Evolutionary conservation across 2,797 vertebrate species (phyloP).

Genomic region (Hoplostethus atlanticus): DNA sequence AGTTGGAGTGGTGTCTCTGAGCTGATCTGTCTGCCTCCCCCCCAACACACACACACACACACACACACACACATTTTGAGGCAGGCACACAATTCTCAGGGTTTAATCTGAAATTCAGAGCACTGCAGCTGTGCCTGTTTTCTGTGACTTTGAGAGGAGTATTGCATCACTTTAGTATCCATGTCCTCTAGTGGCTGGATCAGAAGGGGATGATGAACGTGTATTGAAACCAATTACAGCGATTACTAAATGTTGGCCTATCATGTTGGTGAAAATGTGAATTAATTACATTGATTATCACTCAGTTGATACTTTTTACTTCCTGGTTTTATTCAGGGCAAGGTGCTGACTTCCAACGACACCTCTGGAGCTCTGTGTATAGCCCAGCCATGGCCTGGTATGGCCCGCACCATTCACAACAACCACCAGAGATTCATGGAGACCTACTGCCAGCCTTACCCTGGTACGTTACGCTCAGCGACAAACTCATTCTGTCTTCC

Average conservation of each 20-base stretch:
- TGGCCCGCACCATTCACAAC: constrained; percentile 94
- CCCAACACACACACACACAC: constrained; percentile 22
- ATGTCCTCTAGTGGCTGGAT: not conserved
- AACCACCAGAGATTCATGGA: constrained; percentile 92
- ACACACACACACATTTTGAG: constrained; percentile 7
- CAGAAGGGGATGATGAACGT: not conserved
- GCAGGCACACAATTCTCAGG: not conserved
- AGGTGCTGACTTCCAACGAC: constrained; percentile 57
- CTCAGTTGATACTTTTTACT: not conserved
- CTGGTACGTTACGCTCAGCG: constrained; percentile 81
- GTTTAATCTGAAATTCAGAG: constrained; percentile 4
- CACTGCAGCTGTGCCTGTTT: not conserved
- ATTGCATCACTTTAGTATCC: not conserved
- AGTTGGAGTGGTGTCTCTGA: constrained; percentile 62
- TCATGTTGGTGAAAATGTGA: not conserved
- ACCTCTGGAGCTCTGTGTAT: constrained; percentile 91
- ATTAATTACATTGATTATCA: not conserved
- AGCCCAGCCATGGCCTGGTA: constrained; percentile 93
- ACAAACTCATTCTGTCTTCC: not conserved
- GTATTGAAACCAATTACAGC: not conserved
- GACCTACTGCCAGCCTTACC: constrained; percentile 91
- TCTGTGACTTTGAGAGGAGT: not conserved
- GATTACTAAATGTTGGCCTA: not conserved
- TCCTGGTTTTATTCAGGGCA: constrained; percentile 52
- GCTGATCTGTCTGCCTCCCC: constrained; percentile 35